Conservation (phyloP, 2,797 vertebrate genomes). For the Lepus townsendii region DNA sequence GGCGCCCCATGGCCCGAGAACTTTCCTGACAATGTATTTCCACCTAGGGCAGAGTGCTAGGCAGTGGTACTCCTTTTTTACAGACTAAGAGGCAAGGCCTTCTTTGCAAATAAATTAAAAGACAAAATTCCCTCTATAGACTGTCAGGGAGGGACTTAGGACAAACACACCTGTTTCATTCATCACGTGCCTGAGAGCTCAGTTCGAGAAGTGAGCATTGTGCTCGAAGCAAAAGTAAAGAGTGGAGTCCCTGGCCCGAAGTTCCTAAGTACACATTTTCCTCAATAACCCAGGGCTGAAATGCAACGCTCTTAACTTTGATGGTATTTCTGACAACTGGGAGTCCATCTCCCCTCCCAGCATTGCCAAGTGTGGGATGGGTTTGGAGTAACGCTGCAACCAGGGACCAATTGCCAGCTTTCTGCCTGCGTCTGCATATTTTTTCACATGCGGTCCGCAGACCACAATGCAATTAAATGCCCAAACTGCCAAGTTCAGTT, state of each 20-base stretch:
- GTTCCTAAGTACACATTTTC: not conserved
- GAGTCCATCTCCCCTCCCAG: not conserved
- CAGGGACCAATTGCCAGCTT: slow-evolving; percentile 75
- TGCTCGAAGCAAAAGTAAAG: not conserved
- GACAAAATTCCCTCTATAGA: not conserved
- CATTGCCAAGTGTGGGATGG: not conserved
- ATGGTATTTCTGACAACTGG: not conserved
- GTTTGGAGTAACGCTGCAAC: slow-evolving; percentile 69
- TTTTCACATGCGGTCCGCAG: slow-evolving; percentile 77
- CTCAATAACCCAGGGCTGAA: not conserved
- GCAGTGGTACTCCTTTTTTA: not conserved
- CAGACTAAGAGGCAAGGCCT: not conserved
- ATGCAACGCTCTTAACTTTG: not conserved
- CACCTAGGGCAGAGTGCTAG: not conserved
- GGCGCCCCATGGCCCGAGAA: not conserved
- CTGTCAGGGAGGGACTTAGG: not conserved
- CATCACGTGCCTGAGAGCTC: not conserved
- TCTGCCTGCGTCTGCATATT: slow-evolving; percentile 82
- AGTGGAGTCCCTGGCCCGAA: not conserved
- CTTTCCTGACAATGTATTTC: not conserved
- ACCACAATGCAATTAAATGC: slow-evolving; percentile 83
- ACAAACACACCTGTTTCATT: not conserved
- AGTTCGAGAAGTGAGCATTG: not conserved
- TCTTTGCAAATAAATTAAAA: slow-evolving; percentile 25
- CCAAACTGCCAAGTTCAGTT: slow-evolving; percentile 83